Base-by-base conservation (phyloP, 1,140 invertebrate genomes). In the Hylaeus volcanicus region DNA sequence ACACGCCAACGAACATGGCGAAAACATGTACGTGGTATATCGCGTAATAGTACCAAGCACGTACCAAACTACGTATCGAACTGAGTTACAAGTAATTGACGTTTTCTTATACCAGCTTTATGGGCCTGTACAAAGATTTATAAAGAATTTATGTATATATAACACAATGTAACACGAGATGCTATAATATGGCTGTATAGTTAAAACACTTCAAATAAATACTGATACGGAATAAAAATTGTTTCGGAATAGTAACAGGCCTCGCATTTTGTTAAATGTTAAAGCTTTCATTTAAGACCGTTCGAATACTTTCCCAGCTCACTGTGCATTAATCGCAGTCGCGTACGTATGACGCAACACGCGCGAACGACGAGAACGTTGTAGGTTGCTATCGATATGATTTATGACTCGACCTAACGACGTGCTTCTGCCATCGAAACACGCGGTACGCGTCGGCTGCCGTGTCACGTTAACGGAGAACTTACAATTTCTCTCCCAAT, bases 341-440 rank as follows among this genome's bases (percentile, higher is more conserved):
- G 58, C 58, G 14, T 45, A 3, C 26, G 41, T 0, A 6, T 5
- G 3, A 15, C 15, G 64, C 12, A 71, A 68, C 43, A 14, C 51
- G n/a, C 55, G 56, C 41, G 68, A 48, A 51, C 56, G 51, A 83
- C 64, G 41, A 69, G 41, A 55, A 78, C 43, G 58, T 39, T 61
- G 63, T 74, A 58, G 63, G 63, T 74, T 14, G 58, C 51, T 80
- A 70, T 80, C 75, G 60, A 79, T 73, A 71, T 80, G 77, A 86
- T 83, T 86, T 80, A 86, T 51, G 66, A 61, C n/a, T 12, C 41
- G 45, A 71, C 72, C 15, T 75, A 73, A 76, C 72, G 66, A 86
- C 45, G 66, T 64, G 45, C 56, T 39, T 71, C 74, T 12, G 41
- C 61, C 63, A 3, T 55, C n/a, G 41, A 26, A 77, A 84, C 75